Percentiles rank a stretch among this genome's conserved stretches.
These are phyloP conservation scores for Cassiopea xamachana DNA, from an alignment of 30 jellyfish, hydroid and myxozoan species.

Conservation along the genomic window DNA sequence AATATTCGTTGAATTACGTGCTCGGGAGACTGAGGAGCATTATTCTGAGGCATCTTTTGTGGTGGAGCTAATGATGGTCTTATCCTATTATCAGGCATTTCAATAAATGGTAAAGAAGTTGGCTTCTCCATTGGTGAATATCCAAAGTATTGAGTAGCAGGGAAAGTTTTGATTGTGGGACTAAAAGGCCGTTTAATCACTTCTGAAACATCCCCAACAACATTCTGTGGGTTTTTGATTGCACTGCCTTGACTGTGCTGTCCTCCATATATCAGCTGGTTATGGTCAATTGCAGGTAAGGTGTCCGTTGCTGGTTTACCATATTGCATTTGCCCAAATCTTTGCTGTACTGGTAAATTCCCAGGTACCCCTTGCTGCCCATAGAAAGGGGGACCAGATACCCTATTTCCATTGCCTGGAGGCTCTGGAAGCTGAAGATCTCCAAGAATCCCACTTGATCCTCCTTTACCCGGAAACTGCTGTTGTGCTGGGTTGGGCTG, in stretches of 20 bases:
- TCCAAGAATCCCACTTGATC: slow-evolving; percentile 73
- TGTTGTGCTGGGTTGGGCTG: slow-evolving; percentile 20
- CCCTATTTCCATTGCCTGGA: slow-evolving; percentile 58
- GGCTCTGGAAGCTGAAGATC: slow-evolving; percentile 83
- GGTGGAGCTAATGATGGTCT: slow-evolving; percentile 25
- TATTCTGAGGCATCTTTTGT: neutral
- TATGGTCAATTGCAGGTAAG: neutral
- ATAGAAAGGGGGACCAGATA: slow-evolving; percentile 74
- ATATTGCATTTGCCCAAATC: slow-evolving; percentile 35
- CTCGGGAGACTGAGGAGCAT: slow-evolving; percentile 41
- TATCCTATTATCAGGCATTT: neutral
- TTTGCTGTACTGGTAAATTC: slow-evolving; percentile 28
- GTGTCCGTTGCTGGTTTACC: neutral
- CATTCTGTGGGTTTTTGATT: neutral
- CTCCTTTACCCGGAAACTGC: slow-evolving; percentile 50
- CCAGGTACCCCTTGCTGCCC: slow-evolving; percentile 66
- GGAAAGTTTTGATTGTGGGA: slow-evolving; percentile 21
- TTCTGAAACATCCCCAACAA: neutral
- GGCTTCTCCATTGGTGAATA: slow-evolving; percentile 41
- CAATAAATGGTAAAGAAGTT: neutral
- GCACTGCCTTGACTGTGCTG: neutral
- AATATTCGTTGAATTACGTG: slow-evolving; percentile 30
- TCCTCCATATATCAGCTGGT: neutral
- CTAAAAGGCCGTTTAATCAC: neutral
- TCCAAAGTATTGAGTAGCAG: slow-evolving; percentile 1